phyloP scores from a whole-genome alignment of 2,797 vertebrate genomes.

The Todus mexicanus region DNA sequence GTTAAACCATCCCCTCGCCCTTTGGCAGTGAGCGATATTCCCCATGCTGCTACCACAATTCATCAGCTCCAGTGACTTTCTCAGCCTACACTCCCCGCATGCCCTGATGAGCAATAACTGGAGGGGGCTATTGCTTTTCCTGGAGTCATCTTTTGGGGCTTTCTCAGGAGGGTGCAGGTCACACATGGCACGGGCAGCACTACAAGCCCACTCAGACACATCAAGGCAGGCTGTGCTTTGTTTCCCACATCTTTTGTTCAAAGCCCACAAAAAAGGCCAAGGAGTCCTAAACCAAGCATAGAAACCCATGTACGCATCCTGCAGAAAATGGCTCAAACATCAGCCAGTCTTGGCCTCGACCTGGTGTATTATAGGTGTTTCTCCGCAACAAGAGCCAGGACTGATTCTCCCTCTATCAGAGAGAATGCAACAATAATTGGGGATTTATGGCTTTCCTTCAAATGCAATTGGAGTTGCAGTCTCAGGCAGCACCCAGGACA shows the following conservation, averaged over 20 bases:
- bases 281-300: fast-evolving
- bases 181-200: neutral
- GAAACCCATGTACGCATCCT: neutral
- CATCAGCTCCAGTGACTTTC: neutral
- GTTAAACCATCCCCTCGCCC: neutral
- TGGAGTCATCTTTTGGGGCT: neutral
- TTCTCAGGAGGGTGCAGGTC: neutral
- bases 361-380: neutral
- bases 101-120: fast-evolving
- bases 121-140: neutral
- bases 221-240: fast-evolving
- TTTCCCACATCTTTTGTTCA: neutral
- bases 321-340: neutral
- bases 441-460: neutral
- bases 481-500: neutral
- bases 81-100: neutral
- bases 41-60: neutral
- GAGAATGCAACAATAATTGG: neutral
- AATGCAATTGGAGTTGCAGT: neutral
- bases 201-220: neutral
- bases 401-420: neutral
- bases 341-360: neutral
- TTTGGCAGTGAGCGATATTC: neutral
- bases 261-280: neutral
- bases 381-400: neutral